These are phyloP conservation scores for Oscarella lobularis DNA, from an alignment of 37 sponge, comb jelly and placozoan genomes.

Conservation along the genomic window DNA sequence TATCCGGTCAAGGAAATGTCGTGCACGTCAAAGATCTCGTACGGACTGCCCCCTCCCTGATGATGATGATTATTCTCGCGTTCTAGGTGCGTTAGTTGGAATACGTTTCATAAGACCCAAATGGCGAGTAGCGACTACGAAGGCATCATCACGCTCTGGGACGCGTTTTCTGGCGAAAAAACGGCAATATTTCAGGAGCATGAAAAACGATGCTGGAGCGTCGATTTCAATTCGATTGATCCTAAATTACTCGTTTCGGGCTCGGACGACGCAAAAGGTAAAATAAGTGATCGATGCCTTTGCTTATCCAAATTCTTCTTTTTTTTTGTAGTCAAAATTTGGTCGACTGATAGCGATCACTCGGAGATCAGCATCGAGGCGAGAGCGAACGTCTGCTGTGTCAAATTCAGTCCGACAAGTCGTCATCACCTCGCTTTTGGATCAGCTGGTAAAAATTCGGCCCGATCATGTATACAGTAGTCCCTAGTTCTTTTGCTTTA, in stretches of 20 bases:
- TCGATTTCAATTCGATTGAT: constrained; percentile 46
- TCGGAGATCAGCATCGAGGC: constrained; percentile 19
- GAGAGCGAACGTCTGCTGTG: constrained; percentile 65
- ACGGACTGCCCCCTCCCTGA: background rate
- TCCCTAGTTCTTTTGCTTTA: background rate
- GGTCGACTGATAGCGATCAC: constrained; percentile 26
- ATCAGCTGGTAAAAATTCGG: constrained; percentile 38
- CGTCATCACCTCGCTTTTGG: constrained; percentile 59
- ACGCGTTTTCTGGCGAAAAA: constrained; percentile 23
- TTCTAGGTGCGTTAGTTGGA: constrained; percentile 17
- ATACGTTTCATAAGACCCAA: constrained; percentile 8
- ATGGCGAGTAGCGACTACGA: constrained; percentile 47
- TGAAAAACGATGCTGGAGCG: constrained; percentile 64
- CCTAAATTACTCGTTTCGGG: constrained; percentile 63
- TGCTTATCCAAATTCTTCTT: background rate
- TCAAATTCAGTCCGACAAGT: constrained; percentile 50
- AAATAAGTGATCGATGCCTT: background rate
- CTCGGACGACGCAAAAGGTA: constrained; percentile 70
- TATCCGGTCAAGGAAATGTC: constrained; percentile 46
- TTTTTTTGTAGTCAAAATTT: constrained; percentile 41
- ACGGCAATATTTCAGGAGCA: constrained; percentile 47
- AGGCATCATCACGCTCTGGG: constrained; percentile 48
- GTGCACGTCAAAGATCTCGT: constrained; percentile 69
- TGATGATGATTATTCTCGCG: background rate
- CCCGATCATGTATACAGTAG: background rate